Conservation (phyloP, 2,797 vertebrate species). For the Phrynocephalus vlangalii region DNA sequence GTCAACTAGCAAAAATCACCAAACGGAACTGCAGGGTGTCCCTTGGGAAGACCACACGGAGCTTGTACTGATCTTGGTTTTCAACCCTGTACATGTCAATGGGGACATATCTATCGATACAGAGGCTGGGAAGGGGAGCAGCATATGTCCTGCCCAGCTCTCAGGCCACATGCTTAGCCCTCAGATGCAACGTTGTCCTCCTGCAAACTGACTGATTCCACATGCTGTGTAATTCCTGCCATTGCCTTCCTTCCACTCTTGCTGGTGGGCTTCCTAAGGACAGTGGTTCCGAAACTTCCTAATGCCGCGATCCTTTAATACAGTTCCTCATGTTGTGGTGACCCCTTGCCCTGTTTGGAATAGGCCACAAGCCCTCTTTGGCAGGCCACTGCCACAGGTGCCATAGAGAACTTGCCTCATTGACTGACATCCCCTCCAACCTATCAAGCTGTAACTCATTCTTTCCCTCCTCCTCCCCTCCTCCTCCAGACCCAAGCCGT, state of each 20-base stretch:
- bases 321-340: no score
- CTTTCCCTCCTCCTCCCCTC: no score
- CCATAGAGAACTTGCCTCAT: no score
- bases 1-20: background rate
- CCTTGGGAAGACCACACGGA: background rate
- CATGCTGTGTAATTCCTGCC: background rate
- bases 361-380: no score
- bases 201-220: background rate
- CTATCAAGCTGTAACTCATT: no score
- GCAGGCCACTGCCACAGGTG: no score
- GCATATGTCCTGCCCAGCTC: background rate
- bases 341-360: no score
- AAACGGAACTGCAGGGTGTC: background rate
- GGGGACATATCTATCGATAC: background rate
- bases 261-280: no score
- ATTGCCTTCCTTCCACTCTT: background rate
- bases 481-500: no score
- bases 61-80: background rate
- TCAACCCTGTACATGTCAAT: background rate
- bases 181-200: background rate
- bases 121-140: background rate
- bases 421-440: no score
- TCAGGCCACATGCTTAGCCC: background rate
- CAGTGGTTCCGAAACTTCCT: no score
- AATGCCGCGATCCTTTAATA: no score